Evolutionary conservation across 64 coral and sea anemone species (phyloP).

Genomic region (Montipora efflorescens): DNA sequence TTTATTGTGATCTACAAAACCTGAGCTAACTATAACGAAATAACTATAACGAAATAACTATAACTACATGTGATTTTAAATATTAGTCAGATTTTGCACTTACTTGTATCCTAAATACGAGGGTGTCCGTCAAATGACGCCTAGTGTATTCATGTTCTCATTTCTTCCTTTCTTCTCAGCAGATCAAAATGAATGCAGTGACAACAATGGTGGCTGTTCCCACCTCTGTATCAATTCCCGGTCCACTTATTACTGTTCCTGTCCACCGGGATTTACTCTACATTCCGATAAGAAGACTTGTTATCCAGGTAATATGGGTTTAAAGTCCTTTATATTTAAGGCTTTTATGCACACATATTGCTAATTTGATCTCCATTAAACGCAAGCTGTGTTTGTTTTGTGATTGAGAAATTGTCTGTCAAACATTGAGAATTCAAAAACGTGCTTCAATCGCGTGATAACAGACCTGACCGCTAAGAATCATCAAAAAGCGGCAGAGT

Average conservation of each 20-base stretch:
- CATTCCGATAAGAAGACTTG: conserved; percentile 78
- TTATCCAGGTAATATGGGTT: conserved; percentile 64
- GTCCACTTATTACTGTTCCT: conserved; percentile 74
- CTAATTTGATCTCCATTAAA: not conserved
- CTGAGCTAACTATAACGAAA: no score
- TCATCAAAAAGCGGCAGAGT: not conserved
- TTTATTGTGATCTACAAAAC: no score
- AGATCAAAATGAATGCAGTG: conserved; percentile 88
- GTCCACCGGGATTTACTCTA: conserved; percentile 73
- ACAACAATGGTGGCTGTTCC: conserved; percentile 86
- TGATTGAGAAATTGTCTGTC: not conserved
- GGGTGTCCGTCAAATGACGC: no score
- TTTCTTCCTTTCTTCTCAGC: conserved; percentile 18
- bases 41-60: no score
- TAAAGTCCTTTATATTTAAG: not conserved
- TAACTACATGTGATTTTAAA: no score
- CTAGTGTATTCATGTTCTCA: not conserved
- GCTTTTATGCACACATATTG: no score
- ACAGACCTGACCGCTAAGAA: not conserved
- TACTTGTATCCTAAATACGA: not conserved
- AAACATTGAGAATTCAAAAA: not conserved
- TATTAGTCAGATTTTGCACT: not conserved
- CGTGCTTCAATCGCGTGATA: not conserved
- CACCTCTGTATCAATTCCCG: conserved; percentile 85
- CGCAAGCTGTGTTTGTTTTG: not conserved